These are phyloP conservation scores for Phocides pigmalion DNA, from an alignment of 1,140 invertebrate species.

Conservation along the genomic window DNA sequence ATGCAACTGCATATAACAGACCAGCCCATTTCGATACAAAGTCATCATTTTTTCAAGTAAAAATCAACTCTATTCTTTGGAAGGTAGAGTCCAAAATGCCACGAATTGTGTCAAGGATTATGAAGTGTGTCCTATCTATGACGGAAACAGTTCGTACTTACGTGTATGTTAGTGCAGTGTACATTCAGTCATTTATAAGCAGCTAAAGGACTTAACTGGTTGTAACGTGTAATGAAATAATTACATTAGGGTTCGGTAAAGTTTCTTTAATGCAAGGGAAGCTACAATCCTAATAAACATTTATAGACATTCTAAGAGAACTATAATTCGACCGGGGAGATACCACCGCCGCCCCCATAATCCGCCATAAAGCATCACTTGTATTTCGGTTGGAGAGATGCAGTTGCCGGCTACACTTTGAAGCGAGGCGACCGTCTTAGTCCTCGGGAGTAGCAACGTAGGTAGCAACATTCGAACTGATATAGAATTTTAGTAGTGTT, in stretches of 20 bases:
- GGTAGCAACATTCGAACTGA: no score
- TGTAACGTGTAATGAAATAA: background rate
- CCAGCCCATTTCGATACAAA: conserved; percentile 4
- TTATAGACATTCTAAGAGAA: no score
- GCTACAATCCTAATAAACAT: no score
- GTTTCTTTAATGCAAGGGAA: background rate
- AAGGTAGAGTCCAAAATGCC: background rate
- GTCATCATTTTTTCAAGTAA: background rate
- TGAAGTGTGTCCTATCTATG: conserved; percentile 21
- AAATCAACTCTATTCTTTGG: background rate
- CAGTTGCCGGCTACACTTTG: no score
- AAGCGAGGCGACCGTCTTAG: no score
- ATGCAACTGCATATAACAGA: background rate
- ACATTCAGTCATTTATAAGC: background rate
- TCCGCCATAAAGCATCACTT: no score
- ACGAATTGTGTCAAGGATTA: conserved; percentile 5
- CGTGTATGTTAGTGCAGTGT: background rate
- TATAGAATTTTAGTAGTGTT: no score
- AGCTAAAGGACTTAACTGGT: no score
- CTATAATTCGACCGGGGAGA: no score
- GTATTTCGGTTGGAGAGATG: no score
- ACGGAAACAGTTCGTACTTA: conserved; percentile 6
- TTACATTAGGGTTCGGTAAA: background rate
- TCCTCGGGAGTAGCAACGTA: no score
- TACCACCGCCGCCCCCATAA: no score